These are phyloP conservation scores for Cinara cedri DNA, from an alignment of 2,888 invertebrate genomes.

Conservation along the genomic window DNA sequence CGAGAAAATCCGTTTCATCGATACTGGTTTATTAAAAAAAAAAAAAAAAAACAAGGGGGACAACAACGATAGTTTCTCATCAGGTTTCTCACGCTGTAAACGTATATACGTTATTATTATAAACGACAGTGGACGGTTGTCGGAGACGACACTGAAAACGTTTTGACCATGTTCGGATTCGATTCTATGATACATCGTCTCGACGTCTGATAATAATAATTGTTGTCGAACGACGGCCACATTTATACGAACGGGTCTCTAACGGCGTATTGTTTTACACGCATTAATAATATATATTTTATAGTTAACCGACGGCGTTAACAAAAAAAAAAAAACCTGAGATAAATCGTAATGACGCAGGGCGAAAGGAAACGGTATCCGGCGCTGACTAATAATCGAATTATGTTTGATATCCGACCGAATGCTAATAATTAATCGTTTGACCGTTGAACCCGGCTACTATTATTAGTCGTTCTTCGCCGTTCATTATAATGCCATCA, in stretches of 20 bases:
- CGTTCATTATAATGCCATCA: no score
- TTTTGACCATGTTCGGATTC: conserved; percentile 26
- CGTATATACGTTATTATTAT: not conserved
- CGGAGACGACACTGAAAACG: not conserved
- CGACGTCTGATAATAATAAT: not conserved
- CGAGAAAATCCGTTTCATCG: not conserved
- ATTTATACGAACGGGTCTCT: no score
- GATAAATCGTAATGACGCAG: not conserved
- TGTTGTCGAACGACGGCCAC: not conserved
- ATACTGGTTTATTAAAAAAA: not conserved
- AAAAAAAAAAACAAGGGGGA: not conserved
- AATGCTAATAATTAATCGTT: not conserved
- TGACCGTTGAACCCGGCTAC: no score
- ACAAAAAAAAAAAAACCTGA: no score
- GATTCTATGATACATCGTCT: not conserved
- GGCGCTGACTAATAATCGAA: no score
- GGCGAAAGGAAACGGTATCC: not conserved
- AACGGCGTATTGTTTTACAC: not conserved
- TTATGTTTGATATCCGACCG: not conserved
- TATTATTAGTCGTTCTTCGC: no score
- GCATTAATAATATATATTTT: not conserved
- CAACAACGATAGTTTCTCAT: conserved; percentile 21
- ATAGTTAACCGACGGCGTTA: not conserved
- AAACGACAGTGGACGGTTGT: conserved; percentile 17
- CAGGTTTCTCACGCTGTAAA: conserved; percentile 17